A percentile compares a stretch with the other conserved stretches of the same genome.
Evolutionary conservation across 2,797 vertebrate genomes (phyloP).

Genomic region (Ispidina lecontei): DNA sequence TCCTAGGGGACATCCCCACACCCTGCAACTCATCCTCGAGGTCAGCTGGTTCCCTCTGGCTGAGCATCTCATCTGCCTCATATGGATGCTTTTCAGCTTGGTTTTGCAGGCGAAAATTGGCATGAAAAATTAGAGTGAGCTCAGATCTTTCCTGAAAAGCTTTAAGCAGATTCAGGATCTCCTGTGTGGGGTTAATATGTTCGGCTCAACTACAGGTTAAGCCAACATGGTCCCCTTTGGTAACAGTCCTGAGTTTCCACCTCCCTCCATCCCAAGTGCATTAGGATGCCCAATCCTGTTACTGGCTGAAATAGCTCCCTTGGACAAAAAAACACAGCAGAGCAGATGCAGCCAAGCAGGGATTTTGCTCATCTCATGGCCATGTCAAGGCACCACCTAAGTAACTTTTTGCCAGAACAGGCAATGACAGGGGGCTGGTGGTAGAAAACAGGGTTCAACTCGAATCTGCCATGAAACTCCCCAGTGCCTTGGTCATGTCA

Average conservation of each 20-base stretch:
- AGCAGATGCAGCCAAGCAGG: background rate
- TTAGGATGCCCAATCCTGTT: background rate
- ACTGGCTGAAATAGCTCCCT: background rate
- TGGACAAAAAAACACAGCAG: rapidly evolving
- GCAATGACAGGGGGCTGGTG: background rate
- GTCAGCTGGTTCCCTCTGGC: background rate
- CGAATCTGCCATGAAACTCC: background rate
- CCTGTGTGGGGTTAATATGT: background rate
- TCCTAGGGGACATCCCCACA: background rate
- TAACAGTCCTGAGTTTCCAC: background rate
- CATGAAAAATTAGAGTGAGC: background rate
- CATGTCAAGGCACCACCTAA: background rate
- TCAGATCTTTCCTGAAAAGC: background rate
- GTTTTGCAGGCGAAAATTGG: rapidly evolving
- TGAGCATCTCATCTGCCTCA: background rate
- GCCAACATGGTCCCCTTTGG: background rate
- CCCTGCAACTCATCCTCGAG: background rate
- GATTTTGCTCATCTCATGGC: background rate
- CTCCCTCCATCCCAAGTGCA: background rate
- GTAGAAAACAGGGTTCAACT: background rate
- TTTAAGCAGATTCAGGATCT: background rate
- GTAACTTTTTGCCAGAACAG: background rate
- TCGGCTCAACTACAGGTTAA: background rate
- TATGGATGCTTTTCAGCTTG: background rate
- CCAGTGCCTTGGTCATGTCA: background rate